These are phyloP conservation scores for Gavialis gangeticus DNA, from an alignment of 2,113 vertebrate species.

Conservation along the genomic window DNA sequence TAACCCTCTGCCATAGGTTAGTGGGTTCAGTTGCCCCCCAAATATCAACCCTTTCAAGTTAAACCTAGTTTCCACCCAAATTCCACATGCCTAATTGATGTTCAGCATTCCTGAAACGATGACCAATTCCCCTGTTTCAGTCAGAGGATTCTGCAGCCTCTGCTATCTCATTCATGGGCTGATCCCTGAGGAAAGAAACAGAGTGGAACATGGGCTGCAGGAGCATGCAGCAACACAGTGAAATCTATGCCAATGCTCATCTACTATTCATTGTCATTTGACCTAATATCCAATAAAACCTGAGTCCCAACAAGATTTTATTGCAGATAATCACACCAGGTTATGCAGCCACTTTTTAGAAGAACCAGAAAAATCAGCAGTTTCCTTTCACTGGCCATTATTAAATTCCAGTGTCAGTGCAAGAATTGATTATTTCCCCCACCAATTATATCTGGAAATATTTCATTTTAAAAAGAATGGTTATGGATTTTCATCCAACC, in stretches of 20 bases:
- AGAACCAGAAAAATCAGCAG: background rate
- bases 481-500: background rate
- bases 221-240: background rate
- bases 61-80: background rate
- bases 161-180: background rate
- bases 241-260: background rate
- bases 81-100: background rate
- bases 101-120: background rate
- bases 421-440: conserved; percentile 9
- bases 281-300: background rate
- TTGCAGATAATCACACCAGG: background rate
- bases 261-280: background rate
- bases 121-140: background rate
- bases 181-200: background rate
- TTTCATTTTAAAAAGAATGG: conserved; percentile 27
- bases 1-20: no score
- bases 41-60: background rate
- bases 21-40: no score
- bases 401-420: background rate
- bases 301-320: background rate
- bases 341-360: background rate
- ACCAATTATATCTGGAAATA: conserved; percentile 21
- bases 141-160: background rate
- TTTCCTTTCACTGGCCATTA: background rate
- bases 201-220: background rate